Evolutionary conservation across 2,113 vertebrate species (phyloP).

Genomic region (Rhipidura dahli): DNA sequence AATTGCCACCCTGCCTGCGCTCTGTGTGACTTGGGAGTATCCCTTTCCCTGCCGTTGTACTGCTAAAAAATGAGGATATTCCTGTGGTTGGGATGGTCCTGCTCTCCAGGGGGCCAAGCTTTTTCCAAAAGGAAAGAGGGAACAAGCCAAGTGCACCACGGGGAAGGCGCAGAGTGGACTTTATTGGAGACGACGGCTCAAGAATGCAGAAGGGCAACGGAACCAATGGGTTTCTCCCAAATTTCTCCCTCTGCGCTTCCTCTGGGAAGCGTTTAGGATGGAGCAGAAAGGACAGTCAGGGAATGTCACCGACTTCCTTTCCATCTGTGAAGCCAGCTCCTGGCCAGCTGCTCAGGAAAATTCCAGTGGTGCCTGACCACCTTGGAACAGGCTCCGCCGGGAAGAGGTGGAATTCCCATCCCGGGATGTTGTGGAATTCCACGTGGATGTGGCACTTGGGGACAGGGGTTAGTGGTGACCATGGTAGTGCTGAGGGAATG

Average conservation of each 20-base stretch:
- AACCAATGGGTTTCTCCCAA: neutral
- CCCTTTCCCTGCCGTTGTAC: too few species aligned
- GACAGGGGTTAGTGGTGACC: neutral
- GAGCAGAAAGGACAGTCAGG: neutral
- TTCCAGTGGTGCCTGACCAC: neutral
- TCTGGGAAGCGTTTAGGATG: neutral
- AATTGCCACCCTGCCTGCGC: too few species aligned
- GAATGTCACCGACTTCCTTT: accelerated
- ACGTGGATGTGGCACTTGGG: neutral
- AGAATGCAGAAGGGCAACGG: neutral
- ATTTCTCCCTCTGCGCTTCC: accelerated
- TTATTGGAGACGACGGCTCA: neutral
- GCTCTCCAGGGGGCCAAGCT: too few species aligned
- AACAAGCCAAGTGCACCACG: accelerated
- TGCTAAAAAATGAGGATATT: too few species aligned
- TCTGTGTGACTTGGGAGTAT: too few species aligned
- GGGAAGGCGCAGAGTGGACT: too few species aligned
- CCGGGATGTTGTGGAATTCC: neutral
- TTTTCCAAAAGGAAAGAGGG: neutral
- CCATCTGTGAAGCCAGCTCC: accelerated
- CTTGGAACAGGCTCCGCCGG: neutral
- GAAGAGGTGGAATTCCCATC: neutral
- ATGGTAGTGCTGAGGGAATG: too few species aligned
- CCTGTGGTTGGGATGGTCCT: too few species aligned
- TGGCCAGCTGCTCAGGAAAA: neutral